phyloP scores from a whole-genome alignment of 2,888 invertebrate genomes.

The Erynnis tages region DNA sequence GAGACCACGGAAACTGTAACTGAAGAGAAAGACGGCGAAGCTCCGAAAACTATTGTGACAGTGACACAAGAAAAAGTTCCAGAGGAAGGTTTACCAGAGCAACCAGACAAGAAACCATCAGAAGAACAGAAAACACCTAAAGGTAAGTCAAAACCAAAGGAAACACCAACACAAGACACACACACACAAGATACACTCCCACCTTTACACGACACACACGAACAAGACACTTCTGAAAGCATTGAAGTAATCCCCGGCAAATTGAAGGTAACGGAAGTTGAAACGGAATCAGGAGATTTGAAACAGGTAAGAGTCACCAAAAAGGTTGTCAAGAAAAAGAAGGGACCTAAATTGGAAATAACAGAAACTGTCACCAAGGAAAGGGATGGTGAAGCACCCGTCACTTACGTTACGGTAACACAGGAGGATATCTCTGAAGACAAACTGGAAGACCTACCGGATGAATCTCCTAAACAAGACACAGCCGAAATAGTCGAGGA shows the following conservation, averaged over 20 bases:
- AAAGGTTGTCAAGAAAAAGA: no score
- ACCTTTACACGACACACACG: constrained; percentile 19
- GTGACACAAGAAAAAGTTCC: constrained; percentile 31
- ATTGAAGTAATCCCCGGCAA: constrained; percentile 43
- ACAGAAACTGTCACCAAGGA: constrained; percentile 39
- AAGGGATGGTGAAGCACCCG: constrained; percentile 40
- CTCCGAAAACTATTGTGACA: constrained; percentile 38
- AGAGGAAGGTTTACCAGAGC: not conserved
- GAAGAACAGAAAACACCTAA: constrained; percentile 28
- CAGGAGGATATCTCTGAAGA: no score
- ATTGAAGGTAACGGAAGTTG: constrained; percentile 44
- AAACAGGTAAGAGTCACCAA: constrained; percentile 38
- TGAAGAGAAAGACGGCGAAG: constrained; percentile 51
- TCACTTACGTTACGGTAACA: no score
- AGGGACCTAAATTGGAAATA: constrained; percentile 10
- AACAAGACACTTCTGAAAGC: not conserved
- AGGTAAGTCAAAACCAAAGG: constrained; percentile 45
- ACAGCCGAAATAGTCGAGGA: constrained; percentile 37
- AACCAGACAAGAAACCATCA: no score
- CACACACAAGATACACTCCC: constrained; percentile 39
- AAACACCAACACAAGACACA: constrained; percentile 32
- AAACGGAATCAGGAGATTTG: constrained; percentile 45
- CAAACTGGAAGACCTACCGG: no score
- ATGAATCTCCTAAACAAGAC: no score
- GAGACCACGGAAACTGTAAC: constrained; percentile 36